These are phyloP conservation scores for Allacma fusca DNA, from an alignment of 2,888 invertebrate species.

Conservation along the genomic window DNA sequence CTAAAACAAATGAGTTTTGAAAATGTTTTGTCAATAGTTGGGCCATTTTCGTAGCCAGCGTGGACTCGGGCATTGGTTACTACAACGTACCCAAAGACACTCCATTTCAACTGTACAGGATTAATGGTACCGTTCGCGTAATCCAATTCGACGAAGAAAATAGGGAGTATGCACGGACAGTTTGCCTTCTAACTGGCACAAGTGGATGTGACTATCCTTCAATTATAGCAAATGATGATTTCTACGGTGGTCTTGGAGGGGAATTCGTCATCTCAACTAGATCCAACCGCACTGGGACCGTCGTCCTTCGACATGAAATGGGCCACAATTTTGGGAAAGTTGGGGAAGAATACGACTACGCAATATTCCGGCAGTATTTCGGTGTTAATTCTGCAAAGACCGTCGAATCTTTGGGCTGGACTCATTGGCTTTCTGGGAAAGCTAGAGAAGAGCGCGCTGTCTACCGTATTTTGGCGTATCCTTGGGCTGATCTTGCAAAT, in stretches of 20 bases:
- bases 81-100: conserved; percentile 51
- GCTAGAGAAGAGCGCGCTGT: conserved; percentile 32
- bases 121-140: conserved; percentile 54
- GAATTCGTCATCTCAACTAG: conserved; percentile 46
- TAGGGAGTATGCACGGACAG: conserved; percentile 48
- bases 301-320: conserved; percentile 52
- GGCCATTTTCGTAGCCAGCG: conserved; percentile 53
- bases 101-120: conserved; percentile 51
- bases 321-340: conserved; percentile 52
- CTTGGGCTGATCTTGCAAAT: conserved; percentile 37
- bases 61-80: conserved; percentile 59
- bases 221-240: conserved; percentile 59
- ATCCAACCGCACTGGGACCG: conserved; percentile 42
- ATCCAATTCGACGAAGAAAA: conserved; percentile 51
- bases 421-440: conserved; percentile 46
- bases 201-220: conserved; percentile 58
- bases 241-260: conserved; percentile 51
- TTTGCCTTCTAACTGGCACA: conserved; percentile 50
- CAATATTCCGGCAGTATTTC: conserved; percentile 43
- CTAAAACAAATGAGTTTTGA: not conserved
- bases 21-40: conserved; percentile 47
- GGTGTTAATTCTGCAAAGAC: conserved; percentile 54
- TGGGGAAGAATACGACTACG: conserved; percentile 57
- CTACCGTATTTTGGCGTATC: conserved; percentile 46
- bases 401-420: conserved; percentile 49